Base-by-base conservation (phyloP, 2,113 vertebrate genomes). In the Chloroceryle aenea region DNA sequence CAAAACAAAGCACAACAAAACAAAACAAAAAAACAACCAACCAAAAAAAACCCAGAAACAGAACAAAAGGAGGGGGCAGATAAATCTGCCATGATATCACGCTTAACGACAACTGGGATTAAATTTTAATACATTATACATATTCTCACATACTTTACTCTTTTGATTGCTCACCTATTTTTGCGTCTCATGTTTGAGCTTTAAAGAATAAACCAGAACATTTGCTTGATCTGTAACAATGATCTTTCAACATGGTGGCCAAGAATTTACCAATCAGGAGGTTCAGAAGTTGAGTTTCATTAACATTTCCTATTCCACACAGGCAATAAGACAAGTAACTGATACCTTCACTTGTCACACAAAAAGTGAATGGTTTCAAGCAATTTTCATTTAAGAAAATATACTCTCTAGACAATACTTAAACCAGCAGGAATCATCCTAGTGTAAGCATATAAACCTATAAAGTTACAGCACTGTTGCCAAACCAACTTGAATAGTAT, bases 341-440 rank as follows among this genome's bases (percentile, higher is more conserved):
- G 90, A 95, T 85, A 90, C 48, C 61, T 92, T 93, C 73, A 72
- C 43, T 79, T 72, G 43, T 62, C 64, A 55, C 20, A 75, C 58
- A 82, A 68, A 85, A 96, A 89, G 84, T 59, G 12, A 93, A 87
- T 88, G 69, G 75, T 73, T 89, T 74, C 78, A 87, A 90, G 75
- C 77, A 89, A 89, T 63, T 79, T 87, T 94, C 42, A 74, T 83
- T 90, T 95, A 85, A 85, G 83, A 92, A 87, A 95, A 85, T 64
- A 72, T 30, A 85, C 73, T 42, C 87, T 89, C 92, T 73, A 87
- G 84, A 95, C 75, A 96, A 86, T 85, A 96, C 68, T 91, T 96
- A 95, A 87, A 97, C 36, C 94, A 96, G 93, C 93, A 93, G 91
- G 78, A 88, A 78, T 68, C 76, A 81, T 84, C 85, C 74, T 82